phyloP scores from a whole-genome alignment of 2,113 vertebrate genomes.

The Mus musculus region DNA sequence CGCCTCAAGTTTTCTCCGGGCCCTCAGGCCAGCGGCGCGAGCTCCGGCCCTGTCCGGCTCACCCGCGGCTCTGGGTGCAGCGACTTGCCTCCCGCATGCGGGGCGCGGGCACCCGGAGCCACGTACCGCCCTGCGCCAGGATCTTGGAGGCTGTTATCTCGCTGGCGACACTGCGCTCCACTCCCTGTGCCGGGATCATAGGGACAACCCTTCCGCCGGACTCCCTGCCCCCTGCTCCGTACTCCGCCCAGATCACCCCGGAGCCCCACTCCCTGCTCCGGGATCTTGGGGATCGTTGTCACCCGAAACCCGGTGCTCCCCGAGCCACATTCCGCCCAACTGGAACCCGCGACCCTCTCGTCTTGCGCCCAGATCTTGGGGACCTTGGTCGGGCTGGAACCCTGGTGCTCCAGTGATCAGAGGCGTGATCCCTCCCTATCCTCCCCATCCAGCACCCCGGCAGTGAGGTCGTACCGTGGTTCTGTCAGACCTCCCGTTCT shows the following conservation, averaged over 20 bases:
- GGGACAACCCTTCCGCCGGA: background rate
- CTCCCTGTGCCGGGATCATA: background rate
- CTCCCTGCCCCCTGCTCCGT: background rate
- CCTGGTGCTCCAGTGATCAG: background rate
- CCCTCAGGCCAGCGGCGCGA: background rate
- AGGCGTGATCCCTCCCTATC: background rate
- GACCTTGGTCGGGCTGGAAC: background rate
- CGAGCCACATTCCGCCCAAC: background rate
- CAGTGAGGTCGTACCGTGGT: background rate
- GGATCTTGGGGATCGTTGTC: background rate
- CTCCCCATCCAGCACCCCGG: background rate
- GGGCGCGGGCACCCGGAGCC: background rate
- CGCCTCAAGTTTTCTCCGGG: conserved; percentile 25
- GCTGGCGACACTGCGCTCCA: background rate
- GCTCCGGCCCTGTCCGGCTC: background rate
- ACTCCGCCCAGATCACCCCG: background rate
- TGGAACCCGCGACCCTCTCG: background rate
- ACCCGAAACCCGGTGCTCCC: background rate
- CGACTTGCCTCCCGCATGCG: background rate
- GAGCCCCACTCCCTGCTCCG: background rate
- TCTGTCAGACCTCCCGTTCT: background rate
- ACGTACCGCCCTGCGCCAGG: background rate
- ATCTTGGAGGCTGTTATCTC: background rate
- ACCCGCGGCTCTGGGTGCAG: background rate
- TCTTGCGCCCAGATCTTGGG: background rate